Evolutionary conservation across 2,888 invertebrate genomes (phyloP), one percentile per base, ranked within the genome.

Genomic region (Ormyrus thymus): DNA sequence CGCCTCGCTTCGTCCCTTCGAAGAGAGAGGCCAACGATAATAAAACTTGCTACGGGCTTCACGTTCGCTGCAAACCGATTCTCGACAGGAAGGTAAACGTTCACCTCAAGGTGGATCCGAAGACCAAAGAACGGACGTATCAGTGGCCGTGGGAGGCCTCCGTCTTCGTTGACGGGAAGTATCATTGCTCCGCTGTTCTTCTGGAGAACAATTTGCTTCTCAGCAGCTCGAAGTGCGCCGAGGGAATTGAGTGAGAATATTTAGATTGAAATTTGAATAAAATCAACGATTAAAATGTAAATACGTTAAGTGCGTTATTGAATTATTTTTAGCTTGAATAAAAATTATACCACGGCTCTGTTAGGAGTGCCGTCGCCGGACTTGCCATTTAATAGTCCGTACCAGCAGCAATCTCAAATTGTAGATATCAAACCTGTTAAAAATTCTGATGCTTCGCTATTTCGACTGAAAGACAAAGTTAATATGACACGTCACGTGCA

Each of bases 91-190:
- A 78, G 13, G 61, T 79, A 29, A 74, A 79, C 45, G 66, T 79
- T 45, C 77, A 85, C 43, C 73, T 84, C 61, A 46, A 81, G 4
- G 64, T 83, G n/a, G 81, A 82, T 68, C 81, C 81, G 9, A 79
- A 53, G 10, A 84, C 82, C 29, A 81, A 82, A 48, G 82, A 80
- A 56, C 56, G 87, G 50, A 85, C 87, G 48, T 90, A 91, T 83
- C 83, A 90, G 78, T 93, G 94, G 92, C 95, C 95, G 0, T 96
- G 96, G 96, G 90, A 93, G 84, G 95, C 93, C 0, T 94, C 94
- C 84, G 91, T 97, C 71, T 95, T 93, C 87, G 91, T 92, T 0
- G 93, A 96, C 85, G 96, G 96, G 3, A 87, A 90, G 78, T 94
- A 94, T 81, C 92, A 90, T 84, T 96, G 96, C 86, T 92, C 93